Evolutionary conservation across 2,113 vertebrate genomes (phyloP), one percentile per base, ranked within the genome.

Genomic region (Murina feae): DNA sequence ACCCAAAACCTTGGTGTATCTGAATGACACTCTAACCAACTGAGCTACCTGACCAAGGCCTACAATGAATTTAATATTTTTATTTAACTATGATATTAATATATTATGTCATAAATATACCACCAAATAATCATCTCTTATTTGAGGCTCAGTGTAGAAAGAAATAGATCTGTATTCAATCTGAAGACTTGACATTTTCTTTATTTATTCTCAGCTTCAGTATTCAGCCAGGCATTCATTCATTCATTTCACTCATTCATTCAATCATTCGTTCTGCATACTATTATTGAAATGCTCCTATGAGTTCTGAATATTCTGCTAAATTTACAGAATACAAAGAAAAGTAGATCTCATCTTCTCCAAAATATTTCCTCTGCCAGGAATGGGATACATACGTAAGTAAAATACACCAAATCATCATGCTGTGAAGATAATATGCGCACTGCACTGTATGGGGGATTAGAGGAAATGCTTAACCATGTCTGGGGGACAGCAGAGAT

Each of bases 121-220:
- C 44, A 84, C 14, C 9, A n/a, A 49, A 65, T 44, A 80, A 63
- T 42, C 68, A 42, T 20, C 25, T 90, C 6, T 13, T 79, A 55
- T 39, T 91, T 93, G 74, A 78, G 2, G 4, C 44, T 89, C 21
- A 49, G 10, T 2, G 30, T 82, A 72, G 11, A 86, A 74, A 74
- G 42, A 95, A 95, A 83, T 47, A 87, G 11, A 71, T 7, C 6
- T 87, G 13, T 58, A 30, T 90, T 86, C 86, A 79, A 91, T 91
- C 23, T 51, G 9, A 89, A 79, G 1, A 6, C 42, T 80, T 89
- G 30, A 44, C 44, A 47, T 69, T 76, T 90, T 72, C 21, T 79
- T 76, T 80, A 60, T 32, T 93, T 66, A 74, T 53, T 82, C 5
- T 63, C 13, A 91, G 13, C 16, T 89, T 72, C n/a, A 68, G 1